These are phyloP conservation scores for Pagrus major DNA, from an alignment of 2,113 vertebrate species.

Conservation along the genomic window DNA sequence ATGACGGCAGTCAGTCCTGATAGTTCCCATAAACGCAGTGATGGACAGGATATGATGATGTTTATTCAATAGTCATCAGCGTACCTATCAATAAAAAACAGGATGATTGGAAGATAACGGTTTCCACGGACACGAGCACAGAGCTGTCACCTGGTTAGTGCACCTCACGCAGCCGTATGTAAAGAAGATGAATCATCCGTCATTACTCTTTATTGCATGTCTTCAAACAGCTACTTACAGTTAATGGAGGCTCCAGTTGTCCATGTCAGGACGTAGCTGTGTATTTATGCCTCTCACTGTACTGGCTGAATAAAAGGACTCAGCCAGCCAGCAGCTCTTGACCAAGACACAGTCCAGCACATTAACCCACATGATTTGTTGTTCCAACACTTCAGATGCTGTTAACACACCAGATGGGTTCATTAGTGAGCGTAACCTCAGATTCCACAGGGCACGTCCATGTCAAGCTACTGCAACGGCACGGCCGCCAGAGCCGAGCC, in stretches of 20 bases:
- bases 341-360: too few relatives aligned
- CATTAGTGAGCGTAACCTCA: too few relatives aligned
- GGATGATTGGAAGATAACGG: neutral
- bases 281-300: neutral
- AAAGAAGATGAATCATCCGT: neutral
- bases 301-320: neutral
- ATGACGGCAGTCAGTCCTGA: neutral
- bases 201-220: neutral
- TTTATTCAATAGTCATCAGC: neutral
- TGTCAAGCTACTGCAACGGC: too few relatives aligned
- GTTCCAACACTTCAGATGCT: too few relatives aligned
- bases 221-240: neutral
- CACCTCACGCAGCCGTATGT: neutral
- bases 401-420: too few relatives aligned
- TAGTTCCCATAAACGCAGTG: neutral
- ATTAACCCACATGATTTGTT: too few relatives aligned
- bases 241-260: neutral
- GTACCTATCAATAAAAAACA: neutral
- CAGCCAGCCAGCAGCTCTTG: neutral
- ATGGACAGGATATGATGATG: constrained; percentile 8
- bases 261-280: neutral
- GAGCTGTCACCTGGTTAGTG: neutral
- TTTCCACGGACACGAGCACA: neutral
- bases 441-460: too few relatives aligned
- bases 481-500: too few relatives aligned